Evolutionary conservation across 2,888 invertebrate genomes (phyloP), one percentile per base, ranked within the genome.

Genomic region (Tetrapedia diversipes): DNA sequence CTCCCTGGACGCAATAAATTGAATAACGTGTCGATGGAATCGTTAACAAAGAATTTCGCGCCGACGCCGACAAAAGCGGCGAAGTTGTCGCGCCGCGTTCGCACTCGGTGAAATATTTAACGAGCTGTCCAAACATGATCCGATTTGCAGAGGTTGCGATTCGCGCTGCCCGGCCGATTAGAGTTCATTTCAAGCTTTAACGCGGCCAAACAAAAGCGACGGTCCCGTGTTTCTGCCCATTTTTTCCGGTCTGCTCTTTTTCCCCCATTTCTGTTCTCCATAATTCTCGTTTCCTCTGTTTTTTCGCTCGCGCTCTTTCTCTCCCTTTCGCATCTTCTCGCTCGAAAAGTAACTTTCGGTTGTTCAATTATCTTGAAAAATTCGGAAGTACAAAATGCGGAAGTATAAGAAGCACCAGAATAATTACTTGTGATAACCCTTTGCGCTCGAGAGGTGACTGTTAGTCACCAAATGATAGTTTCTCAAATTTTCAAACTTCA

Each of bases 131-230:
- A 59, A 67, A 59, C 41, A 41, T 39, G 32, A 49, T 67, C 51
- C 59, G 41, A 60, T 51, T 60, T 51, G n/a, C 39, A 19, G 6
- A 19, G 14, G 14, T 27, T 11, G 49, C 49, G 22, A n/a, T n/a
- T n/a, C 29, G 19, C 34, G 37, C 29, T 22, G n/a, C 49, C 14
- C 22, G 57, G 29, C 2, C 57, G 57, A 67, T 67, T 67, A 56
- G 56, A 57, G 65, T 56, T 54, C 65, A 37, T 57, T 57, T 47
- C 19, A 19, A 37, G 34, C 66, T 45, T 67, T 57, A 56, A 67
- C 37, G 27, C 39, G 16, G 6, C n/a, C 14, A 24, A 45, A 49
- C 47, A 37, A 67, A 39, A 49, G n/a, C 19, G 37, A 19, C 16
- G n/a, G 19, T 37, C 10, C 27, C 22, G 16, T 3, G 14, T 53